phyloP scores from a whole-genome alignment of 2,888 invertebrate genomes.

The Myathropa florea region DNA sequence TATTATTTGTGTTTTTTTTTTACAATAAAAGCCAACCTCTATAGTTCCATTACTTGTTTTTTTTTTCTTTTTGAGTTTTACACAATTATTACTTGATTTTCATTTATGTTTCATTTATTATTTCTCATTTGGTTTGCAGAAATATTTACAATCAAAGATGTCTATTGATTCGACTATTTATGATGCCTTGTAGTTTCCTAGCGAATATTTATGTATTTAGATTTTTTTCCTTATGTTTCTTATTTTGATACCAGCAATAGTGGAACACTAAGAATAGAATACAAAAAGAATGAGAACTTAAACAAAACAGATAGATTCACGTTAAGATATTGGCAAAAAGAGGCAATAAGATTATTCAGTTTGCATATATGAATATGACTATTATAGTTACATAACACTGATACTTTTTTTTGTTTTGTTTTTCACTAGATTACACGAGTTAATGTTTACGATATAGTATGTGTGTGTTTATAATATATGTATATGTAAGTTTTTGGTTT shows the following conservation, averaged over 20 bases:
- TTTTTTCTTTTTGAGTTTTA: constrained; percentile 72
- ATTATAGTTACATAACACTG: constrained; percentile 66
- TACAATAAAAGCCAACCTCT: constrained; percentile 72
- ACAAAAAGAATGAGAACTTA: constrained; percentile 8
- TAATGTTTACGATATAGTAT: constrained; percentile 64
- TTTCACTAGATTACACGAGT: constrained; percentile 65
- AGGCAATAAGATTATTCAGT: constrained; percentile 69
- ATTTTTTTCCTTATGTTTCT: not conserved
- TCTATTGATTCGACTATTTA: constrained; percentile 50
- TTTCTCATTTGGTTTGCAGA: constrained; percentile 31
- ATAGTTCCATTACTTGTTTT: constrained; percentile 44
- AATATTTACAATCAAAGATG: constrained; percentile 62
- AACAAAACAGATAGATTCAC: constrained; percentile 35
- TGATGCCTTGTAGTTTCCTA: constrained; percentile 68
- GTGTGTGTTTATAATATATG: constrained; percentile 33
- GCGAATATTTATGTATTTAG: constrained; percentile 32
- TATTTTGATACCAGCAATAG: constrained; percentile 61
- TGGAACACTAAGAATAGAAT: constrained; percentile 58
- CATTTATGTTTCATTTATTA: constrained; percentile 34
- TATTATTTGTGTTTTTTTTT: constrained; percentile 27
- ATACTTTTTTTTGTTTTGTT: constrained; percentile 28
- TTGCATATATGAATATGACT: constrained; percentile 67
- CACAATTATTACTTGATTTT: constrained; percentile 12
- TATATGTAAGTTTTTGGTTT: constrained; percentile 25
- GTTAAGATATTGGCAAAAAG: constrained; percentile 70